A percentile compares a stretch with the other conserved stretches of the same genome.
phyloP scores from a whole-genome alignment of 2,113 vertebrate species.

The Garra rufa region DNA sequence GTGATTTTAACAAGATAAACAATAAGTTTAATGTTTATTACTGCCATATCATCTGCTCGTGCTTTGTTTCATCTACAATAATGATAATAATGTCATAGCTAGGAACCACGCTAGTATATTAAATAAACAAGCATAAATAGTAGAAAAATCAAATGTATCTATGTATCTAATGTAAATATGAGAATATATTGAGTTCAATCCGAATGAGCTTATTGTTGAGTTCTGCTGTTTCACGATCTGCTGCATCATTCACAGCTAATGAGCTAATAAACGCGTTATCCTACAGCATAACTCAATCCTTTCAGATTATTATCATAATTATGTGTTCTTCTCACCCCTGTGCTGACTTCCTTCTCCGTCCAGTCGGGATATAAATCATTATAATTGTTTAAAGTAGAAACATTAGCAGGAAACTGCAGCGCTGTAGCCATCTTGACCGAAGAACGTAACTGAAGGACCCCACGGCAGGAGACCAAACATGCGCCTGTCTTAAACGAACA shows the following conservation, averaged over 20 bases:
- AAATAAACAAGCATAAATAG: neutral
- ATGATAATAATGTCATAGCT: neutral
- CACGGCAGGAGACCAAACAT: neutral
- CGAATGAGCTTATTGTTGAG: too few relatives aligned
- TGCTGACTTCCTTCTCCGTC: slow-evolving; percentile 78
- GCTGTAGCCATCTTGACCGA: slow-evolving; percentile 67
- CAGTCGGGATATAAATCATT: slow-evolving; percentile 71
- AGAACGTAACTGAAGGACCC: neutral
- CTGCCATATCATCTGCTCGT: too few relatives aligned
- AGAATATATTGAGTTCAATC: too few relatives aligned
- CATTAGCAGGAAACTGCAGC: slow-evolving; percentile 36
- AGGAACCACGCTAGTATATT: neutral
- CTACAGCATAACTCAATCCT: neutral
- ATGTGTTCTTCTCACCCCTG: slow-evolving; percentile 69
- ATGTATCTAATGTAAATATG: too few relatives aligned
- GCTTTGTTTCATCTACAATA: neutral
- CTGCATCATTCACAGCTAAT: slow-evolving; percentile 53
- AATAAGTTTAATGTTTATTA: too few relatives aligned
- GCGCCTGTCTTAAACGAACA: neutral
- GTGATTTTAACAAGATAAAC: too few relatives aligned
- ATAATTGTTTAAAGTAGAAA: slow-evolving; percentile 54
- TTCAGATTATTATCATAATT: rapidly evolving
- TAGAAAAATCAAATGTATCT: too few relatives aligned
- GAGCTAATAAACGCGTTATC: neutral
- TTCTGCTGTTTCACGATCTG: slow-evolving; percentile 22